These are phyloP conservation scores for Drosophila ogumai DNA, from an alignment of 1,140 invertebrate species.

Conservation along the genomic window DNA sequence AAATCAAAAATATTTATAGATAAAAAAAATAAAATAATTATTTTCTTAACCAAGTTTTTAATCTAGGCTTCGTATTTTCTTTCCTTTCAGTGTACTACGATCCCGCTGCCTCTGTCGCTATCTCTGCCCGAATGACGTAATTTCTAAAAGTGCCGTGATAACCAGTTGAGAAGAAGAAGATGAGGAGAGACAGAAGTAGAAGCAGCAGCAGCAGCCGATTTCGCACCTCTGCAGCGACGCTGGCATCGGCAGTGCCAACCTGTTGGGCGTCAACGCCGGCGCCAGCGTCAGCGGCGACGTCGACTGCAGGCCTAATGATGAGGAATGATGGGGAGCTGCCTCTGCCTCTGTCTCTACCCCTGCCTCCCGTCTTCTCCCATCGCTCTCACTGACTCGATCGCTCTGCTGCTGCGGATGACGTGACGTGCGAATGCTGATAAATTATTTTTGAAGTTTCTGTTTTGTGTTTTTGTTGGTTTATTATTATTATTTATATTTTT, in stretches of 20 bases:
- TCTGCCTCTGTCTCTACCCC: constrained; percentile 1
- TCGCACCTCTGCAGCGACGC: constrained; percentile 62
- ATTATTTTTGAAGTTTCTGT: constrained; percentile 64
- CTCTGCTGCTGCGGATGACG: constrained; percentile 56
- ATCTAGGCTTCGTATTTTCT: not conserved
- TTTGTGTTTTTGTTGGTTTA: constrained; percentile 21
- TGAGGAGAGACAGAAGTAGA: constrained; percentile 7
- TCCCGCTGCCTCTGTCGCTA: constrained; percentile 16
- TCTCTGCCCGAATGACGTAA: constrained; percentile 70
- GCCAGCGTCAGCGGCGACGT: constrained; percentile 22
- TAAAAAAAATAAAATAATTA: not conserved
- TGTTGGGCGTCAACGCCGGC: constrained; percentile 58
- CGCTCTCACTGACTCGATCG: constrained; percentile 1
- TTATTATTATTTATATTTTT: constrained; percentile 29
- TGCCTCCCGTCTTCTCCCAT: not conserved
- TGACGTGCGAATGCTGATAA: constrained; percentile 77
- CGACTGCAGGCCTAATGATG: constrained; percentile 34
- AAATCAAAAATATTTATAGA: not conserved
- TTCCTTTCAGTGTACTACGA: constrained; percentile 7
- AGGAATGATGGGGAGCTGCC: constrained; percentile 39
- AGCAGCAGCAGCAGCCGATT: constrained; percentile 27
- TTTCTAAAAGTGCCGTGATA: constrained; percentile 78
- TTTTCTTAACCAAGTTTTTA: not conserved
- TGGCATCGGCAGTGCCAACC: constrained; percentile 59
- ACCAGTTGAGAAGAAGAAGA: constrained; percentile 64